Evolutionary conservation across 2,888 invertebrate genomes (phyloP).

Genomic region (Nasonia oneida): DNA sequence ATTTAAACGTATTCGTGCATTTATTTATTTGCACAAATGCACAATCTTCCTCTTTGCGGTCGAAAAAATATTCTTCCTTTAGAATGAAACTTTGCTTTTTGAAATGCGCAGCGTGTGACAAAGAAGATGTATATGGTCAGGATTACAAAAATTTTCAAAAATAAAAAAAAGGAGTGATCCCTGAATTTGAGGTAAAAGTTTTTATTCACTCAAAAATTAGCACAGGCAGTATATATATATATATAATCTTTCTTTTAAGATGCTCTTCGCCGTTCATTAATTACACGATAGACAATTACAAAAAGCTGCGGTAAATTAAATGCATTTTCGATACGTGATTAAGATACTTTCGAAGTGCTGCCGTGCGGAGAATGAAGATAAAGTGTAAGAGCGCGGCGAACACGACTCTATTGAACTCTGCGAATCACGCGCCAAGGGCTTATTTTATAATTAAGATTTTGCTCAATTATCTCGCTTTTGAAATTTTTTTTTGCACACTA

Average conservation of each 20-base stretch:
- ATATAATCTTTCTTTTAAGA: background rate
- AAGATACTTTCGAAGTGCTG: constrained; percentile 34
- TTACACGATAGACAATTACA: constrained; percentile 30
- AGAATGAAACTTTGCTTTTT: too few relatives aligned
- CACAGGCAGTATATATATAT: background rate
- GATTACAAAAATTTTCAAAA: background rate
- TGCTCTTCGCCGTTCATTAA: background rate
- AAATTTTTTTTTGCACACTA: too few relatives aligned
- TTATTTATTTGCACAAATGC: too few relatives aligned
- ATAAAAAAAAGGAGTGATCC: background rate
- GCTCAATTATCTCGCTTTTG: background rate
- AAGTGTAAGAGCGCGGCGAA: background rate
- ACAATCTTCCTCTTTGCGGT: too few relatives aligned
- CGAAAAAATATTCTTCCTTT: too few relatives aligned
- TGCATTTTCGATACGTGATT: constrained; percentile 34
- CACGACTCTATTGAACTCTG: background rate
- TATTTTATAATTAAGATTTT: background rate
- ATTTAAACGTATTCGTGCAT: too few relatives aligned
- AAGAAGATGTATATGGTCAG: too few relatives aligned
- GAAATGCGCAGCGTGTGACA: too few relatives aligned
- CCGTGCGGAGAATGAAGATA: background rate
- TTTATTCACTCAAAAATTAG: background rate
- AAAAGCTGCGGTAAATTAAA: constrained; percentile 31
- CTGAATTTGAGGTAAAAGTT: constrained; percentile 11
- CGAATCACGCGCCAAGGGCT: background rate